A percentile compares a stretch with the other conserved stretches of the same genome.
Evolutionary conservation across 92 coral and sea anemone species (phyloP).

Genomic region (Phenganax subtilis): DNA sequence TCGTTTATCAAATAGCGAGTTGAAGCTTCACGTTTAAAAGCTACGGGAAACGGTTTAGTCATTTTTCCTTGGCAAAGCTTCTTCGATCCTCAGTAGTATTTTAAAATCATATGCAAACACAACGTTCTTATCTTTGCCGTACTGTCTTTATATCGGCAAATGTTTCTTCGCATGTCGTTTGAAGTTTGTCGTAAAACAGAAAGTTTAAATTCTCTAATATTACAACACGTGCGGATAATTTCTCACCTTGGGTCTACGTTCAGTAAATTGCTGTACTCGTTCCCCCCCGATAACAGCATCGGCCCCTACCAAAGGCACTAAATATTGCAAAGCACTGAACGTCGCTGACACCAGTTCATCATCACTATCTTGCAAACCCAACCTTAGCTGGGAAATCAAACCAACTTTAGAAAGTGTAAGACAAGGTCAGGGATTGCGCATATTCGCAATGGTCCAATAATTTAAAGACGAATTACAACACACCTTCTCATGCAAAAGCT

Average conservation of each 20-base stretch:
- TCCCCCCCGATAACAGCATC: conserved; percentile 82
- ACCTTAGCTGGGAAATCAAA: conserved; percentile 55
- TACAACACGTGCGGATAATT: not conserved
- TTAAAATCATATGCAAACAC: not conserved
- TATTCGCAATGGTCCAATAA: no score
- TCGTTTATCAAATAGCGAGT: no score
- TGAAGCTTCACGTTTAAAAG: no score
- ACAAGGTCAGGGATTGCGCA: not conserved
- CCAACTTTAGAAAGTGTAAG: not conserved
- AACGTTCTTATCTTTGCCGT: no score
- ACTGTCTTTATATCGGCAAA: no score
- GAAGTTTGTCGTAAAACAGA: not conserved
- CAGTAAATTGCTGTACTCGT: conserved; percentile 66
- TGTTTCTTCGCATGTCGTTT: no score
- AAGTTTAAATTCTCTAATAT: no score
- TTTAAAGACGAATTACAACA: no score
- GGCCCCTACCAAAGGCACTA: conserved; percentile 88
- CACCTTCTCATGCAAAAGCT: no score
- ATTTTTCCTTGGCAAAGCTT: no score
- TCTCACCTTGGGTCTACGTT: conserved; percentile 87
- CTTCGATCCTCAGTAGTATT: no score
- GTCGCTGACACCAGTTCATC: conserved; percentile 80
- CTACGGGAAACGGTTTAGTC: no score
- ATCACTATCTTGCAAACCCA: conserved; percentile 83
- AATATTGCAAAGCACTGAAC: conserved; percentile 71